Conservation (phyloP, 2,888 invertebrate genomes). For the Sinopyrophorus schimmeli region DNA sequence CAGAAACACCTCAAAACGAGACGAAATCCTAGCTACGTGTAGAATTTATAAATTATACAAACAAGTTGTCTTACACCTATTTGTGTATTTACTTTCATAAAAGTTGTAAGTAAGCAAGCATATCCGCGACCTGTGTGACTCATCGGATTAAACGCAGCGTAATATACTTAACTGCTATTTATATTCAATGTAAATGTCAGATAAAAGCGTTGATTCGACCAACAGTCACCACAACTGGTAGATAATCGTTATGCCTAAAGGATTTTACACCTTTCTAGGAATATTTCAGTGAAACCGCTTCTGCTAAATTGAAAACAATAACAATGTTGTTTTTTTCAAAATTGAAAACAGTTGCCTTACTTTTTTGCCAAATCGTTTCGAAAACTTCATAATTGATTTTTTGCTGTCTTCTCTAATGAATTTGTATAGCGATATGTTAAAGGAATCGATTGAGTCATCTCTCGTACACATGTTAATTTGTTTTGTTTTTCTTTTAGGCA, state of each 20-base stretch:
- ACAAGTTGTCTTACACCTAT: no score
- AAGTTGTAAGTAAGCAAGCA: constrained; percentile 14
- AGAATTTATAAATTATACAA: no score
- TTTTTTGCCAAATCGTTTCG: no score
- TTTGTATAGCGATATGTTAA: no score
- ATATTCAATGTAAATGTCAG: constrained; percentile 61
- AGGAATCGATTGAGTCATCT: not conserved
- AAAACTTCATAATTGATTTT: no score
- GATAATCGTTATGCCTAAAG: constrained; percentile 5
- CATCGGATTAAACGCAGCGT: constrained; percentile 45
- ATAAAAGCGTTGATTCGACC: constrained; percentile 58
- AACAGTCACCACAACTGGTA: constrained; percentile 32
- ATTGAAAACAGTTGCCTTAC: no score
- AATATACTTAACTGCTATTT: constrained; percentile 42
- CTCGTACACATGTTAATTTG: not conserved
- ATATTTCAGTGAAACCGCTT: not conserved
- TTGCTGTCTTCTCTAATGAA: no score
- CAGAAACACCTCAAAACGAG: no score
- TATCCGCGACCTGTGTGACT: constrained; percentile 39
- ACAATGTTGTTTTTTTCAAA: no score
- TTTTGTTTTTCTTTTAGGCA: constrained; percentile 55
- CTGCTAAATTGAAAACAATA: no score
- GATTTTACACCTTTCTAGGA: constrained; percentile 3
- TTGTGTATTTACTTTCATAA: no score
- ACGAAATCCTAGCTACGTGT: no score